phyloP scores from a whole-genome alignment of 2,113 vertebrate genomes.

The Alligator mississippiensis region DNA sequence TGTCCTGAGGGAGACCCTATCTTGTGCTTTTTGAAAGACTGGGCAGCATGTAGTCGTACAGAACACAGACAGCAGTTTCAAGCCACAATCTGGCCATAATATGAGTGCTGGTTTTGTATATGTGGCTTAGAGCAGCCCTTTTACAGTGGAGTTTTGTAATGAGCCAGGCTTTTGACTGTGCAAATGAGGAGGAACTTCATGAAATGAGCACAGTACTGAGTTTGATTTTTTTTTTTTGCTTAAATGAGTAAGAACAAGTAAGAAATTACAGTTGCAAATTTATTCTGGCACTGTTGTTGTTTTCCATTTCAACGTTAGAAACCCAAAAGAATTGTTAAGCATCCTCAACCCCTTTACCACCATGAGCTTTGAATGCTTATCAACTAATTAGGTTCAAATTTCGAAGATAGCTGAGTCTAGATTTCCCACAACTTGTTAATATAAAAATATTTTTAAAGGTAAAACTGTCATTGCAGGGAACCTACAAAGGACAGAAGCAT shows the following conservation, averaged over 20 bases:
- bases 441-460: not conserved
- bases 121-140: not conserved
- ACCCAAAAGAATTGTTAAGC: not conserved
- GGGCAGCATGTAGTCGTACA: too few species aligned
- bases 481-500: not conserved
- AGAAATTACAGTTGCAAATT: not conserved
- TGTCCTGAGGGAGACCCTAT: too few species aligned
- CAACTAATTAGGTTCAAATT: not conserved
- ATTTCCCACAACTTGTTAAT: too few species aligned
- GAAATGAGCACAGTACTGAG: not conserved
- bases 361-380: not conserved
- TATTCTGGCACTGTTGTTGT: not conserved
- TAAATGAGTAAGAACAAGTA: not conserved
- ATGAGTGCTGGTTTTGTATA: fast-evolving
- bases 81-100: not conserved
- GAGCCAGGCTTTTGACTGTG: not conserved
- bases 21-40: too few species aligned
- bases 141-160: not conserved
- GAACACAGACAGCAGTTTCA: fast-evolving
- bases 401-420: not conserved
- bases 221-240: not conserved
- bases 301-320: not conserved
- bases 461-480: not conserved
- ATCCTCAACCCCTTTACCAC: not conserved
- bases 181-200: not conserved